Evolutionary conservation across 2,888 invertebrate genomes (phyloP).

Genomic region (Globia sparganii): DNA sequence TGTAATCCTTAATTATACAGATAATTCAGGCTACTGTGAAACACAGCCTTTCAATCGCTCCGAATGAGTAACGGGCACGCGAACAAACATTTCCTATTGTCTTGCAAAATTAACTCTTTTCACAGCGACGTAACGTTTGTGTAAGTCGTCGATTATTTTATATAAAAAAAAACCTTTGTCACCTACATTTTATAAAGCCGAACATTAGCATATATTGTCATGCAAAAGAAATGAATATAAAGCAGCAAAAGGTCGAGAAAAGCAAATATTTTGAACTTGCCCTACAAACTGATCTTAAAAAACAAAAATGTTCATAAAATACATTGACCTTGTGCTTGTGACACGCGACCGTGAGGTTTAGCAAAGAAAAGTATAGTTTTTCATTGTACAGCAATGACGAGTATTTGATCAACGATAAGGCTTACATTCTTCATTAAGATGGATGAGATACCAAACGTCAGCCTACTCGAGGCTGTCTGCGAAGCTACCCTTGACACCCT

Average conservation of each 20-base stretch:
- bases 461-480: conserved; percentile 56
- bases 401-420: conserved; percentile 64
- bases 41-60: conserved; percentile 29
- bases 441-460: conserved; percentile 64
- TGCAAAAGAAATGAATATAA: conserved; percentile 10
- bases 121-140: conserved; percentile 13
- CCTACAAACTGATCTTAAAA: conserved; percentile 28
- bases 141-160: not conserved
- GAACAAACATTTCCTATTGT: conserved; percentile 51
- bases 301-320: conserved; percentile 3
- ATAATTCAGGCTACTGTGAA: conserved; percentile 34
- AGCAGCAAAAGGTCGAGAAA: conserved; percentile 23
- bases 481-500: conserved; percentile 77
- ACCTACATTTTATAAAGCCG: conserved; percentile 17
- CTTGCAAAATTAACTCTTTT: conserved; percentile 37
- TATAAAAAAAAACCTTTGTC: conserved; percentile 3
- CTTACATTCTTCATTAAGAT: conserved; percentile 58
- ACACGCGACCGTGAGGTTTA: conserved; percentile 55
- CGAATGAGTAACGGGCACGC: conserved; percentile 43
- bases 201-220: conserved; percentile 28
- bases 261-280: conserved; percentile 34
- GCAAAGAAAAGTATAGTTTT: conserved; percentile 39
- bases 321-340: conserved; percentile 60
- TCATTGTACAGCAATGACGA: conserved; percentile 44
- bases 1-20: conserved; percentile 52